Evolutionary conservation across 2,888 invertebrate species (phyloP), one percentile per base, ranked within the genome.

Genomic region (Heliconius erato): DNA sequence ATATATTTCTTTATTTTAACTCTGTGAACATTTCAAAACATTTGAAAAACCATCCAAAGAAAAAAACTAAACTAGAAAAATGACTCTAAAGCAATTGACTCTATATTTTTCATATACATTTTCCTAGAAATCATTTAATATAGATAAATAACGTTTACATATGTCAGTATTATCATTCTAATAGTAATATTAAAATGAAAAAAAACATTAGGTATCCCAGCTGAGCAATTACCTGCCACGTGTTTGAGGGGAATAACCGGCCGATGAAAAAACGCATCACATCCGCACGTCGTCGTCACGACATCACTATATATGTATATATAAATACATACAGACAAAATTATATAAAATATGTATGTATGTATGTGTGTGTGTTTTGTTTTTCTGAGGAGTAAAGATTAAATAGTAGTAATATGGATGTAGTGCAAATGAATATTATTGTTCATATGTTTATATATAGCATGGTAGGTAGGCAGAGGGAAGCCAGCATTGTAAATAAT

Each of bases 191-290:
- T 80, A 76, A 82, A 94, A 92, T 93, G 92, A 92, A 92, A 92
- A 92, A 92, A 92, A 91, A 91, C 88, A 88, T 92, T 92, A 89
- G 89, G 90, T 90, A 89, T 87, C 94, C 92, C 95, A 96, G 95
- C 95, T 96, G 95, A 93, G 94, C 92, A 95, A 96, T 96, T 96
- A 96, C 94, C 92, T 91, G 87, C 90, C 91, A 94, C 94, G 95
- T 94, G 94, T 93, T 91, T 89, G 90, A 90, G 94, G 95, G 95
- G 94, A 93, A 91, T 90, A 92, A 91, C 91, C 92, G 91, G 85
- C 89, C 87, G 87, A 89, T 89, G 90, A 91, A 92, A 92, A 92
- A 89, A 88, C 88, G 85, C 85, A 84, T 59, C 76, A 67, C 81
- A 79, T 85, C 87, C 85, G 85, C 79, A 74, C 87, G 85, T 72